These are phyloP conservation scores for Koerneria pararmatus DNA, from an alignment of 2,888 invertebrate genomes.

Conservation along the genomic window DNA sequence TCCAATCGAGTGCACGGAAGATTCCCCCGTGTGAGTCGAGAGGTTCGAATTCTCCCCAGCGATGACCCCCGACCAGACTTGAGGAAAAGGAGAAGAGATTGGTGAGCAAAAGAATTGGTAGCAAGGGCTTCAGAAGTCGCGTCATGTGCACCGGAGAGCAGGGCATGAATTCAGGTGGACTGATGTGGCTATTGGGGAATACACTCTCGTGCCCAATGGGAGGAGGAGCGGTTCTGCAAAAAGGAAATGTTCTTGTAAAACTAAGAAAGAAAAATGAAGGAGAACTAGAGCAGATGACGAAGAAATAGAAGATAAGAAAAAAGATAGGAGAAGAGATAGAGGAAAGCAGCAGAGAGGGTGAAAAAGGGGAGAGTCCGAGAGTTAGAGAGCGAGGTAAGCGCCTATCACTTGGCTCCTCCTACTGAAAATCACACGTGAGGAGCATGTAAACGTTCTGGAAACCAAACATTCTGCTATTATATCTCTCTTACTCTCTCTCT, in stretches of 20 bases:
- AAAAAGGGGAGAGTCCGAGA: too few species aligned
- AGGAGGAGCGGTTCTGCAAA: neutral
- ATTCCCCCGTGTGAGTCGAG: slow-evolving; percentile 11
- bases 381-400: too few species aligned
- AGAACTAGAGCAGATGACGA: neutral
- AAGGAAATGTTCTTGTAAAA: neutral
- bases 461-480: too few species aligned
- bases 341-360: too few species aligned
- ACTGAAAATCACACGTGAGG: too few species aligned
- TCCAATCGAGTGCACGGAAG: slow-evolving; percentile 15
- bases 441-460: too few species aligned
- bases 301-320: neutral
- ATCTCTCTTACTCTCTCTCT: too few species aligned
- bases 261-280: neutral
- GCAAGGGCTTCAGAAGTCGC: neutral
- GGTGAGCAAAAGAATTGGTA: neutral
- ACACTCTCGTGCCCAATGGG: neutral
- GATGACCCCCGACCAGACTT: neutral
- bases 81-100: neutral
- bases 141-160: neutral
- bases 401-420: too few species aligned
- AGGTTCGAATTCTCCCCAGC: slow-evolving; percentile 16
- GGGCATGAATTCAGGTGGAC: too few species aligned
- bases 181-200: too few species aligned
- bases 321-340: too few species aligned